phyloP scores from a whole-genome alignment of 2,797 vertebrate genomes.

The Hapalemur alaotrensis region DNA sequence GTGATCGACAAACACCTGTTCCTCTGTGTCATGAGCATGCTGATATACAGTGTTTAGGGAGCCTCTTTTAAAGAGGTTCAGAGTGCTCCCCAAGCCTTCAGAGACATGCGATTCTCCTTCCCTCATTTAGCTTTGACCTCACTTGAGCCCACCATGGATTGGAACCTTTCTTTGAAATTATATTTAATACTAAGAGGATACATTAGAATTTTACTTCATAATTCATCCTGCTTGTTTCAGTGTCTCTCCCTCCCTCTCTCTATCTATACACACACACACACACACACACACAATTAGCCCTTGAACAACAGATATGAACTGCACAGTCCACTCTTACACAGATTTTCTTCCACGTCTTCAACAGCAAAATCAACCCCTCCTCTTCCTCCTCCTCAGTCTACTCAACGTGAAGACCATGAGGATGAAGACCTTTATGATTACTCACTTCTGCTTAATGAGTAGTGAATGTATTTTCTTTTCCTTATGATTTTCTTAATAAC shows the following conservation, averaged over 20 bases:
- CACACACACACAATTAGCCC: not conserved
- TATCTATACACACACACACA: not conserved
- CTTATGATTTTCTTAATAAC: not conserved
- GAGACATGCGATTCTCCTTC: no score
- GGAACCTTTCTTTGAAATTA: not conserved
- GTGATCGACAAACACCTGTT: not conserved
- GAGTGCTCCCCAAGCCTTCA: not conserved
- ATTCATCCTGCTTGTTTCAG: not conserved
- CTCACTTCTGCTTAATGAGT: not conserved
- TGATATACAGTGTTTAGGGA: no score
- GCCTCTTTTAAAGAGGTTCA: not conserved
- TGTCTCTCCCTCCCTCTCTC: not conserved
- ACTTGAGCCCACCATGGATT: not conserved
- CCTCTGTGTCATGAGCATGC: not conserved
- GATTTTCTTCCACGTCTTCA: not conserved
- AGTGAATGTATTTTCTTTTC: not conserved
- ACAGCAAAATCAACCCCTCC: not conserved
- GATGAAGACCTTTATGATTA: not conserved
- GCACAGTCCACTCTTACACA: not conserved
- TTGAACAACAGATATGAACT: not conserved
- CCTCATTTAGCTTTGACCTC: no score
- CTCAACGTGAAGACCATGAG: not conserved
- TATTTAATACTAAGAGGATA: not conserved
- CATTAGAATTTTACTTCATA: not conserved
- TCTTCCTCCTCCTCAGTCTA: not conserved